Percentiles rank a stretch among this genome's conserved stretches.
These are phyloP conservation scores for Botia almorhae DNA, from an alignment of 2,797 vertebrate species.

Conservation along the genomic window DNA sequence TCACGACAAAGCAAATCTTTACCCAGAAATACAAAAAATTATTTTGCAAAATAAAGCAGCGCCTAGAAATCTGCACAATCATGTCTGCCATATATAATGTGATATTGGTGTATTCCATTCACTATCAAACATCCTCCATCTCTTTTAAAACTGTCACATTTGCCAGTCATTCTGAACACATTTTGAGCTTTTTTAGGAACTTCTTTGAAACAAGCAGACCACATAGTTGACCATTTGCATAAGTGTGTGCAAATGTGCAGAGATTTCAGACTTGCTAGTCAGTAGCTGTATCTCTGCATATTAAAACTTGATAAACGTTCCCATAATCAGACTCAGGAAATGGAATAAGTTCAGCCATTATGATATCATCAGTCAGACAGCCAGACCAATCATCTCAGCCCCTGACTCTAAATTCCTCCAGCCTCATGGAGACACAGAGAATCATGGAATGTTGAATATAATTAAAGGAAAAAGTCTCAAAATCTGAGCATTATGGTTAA, in stretches of 20 bases:
- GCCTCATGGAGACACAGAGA: constrained; percentile 17
- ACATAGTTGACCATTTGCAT: neutral
- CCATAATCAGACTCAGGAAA: constrained; percentile 41
- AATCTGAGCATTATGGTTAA: constrained; percentile 20
- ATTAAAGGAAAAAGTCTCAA: constrained; percentile 35
- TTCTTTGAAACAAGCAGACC: neutral
- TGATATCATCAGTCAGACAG: constrained; percentile 42
- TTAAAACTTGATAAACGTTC: constrained; percentile 35
- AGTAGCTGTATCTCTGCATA: constrained; percentile 16
- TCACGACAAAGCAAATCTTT: neutral
- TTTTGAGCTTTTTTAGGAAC: neutral
- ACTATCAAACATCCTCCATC: neutral
- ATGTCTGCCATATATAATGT: neutral
- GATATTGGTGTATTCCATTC: neutral
- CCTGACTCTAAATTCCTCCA: constrained; percentile 31
- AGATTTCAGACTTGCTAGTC: constrained; percentile 10
- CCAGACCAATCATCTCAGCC: constrained; percentile 39
- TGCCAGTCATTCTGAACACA: neutral
- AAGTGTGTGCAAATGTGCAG: neutral
- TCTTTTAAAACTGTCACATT: neutral
- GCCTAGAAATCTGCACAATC: neutral
- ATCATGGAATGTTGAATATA: constrained; percentile 33
- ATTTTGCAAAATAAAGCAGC: neutral
- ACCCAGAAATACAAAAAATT: neutral
- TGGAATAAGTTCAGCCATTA: constrained; percentile 36